Evolutionary conservation across 2,888 invertebrate genomes (phyloP).

Genomic region (Nomada ruficornis): DNA sequence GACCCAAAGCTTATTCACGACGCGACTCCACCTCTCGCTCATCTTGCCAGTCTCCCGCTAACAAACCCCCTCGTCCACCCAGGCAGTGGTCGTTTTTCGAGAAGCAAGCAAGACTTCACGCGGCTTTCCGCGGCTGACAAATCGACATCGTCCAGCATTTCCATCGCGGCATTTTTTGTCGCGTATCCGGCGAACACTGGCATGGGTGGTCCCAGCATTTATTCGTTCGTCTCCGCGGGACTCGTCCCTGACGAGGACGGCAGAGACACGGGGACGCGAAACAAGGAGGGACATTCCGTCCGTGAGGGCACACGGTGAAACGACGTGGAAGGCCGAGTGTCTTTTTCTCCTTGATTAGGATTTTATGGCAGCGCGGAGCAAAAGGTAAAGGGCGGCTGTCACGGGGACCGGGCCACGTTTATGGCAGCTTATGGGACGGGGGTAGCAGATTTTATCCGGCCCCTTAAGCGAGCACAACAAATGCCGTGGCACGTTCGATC

Average conservation of each 20-base stretch:
- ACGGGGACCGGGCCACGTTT: conserved; percentile 64
- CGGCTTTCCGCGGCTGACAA: conserved; percentile 66
- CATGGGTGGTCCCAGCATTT: conserved; percentile 68
- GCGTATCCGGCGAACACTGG: conserved; percentile 41
- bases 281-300: not conserved
- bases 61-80: not conserved
- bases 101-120: conserved; percentile 41
- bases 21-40: not conserved
- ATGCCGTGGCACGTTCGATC: conserved; percentile 82
- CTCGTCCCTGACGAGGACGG: conserved; percentile 34
- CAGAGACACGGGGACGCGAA: conserved; percentile 9
- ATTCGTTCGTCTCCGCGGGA: conserved; percentile 65
- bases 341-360: conserved; percentile 60
- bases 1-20: not conserved
- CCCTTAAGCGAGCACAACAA: conserved; percentile 75
- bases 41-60: not conserved
- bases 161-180: conserved; percentile 65
- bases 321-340: conserved; percentile 5
- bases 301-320: not conserved
- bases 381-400: conserved; percentile 62
- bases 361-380: conserved; percentile 61
- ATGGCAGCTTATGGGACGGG: conserved; percentile 74
- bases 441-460: conserved; percentile 78
- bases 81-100: not conserved
- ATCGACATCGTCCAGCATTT: conserved; percentile 60